Base-by-base conservation (phyloP, 2,888 invertebrate genomes). In the Eucera pruinosa region DNA sequence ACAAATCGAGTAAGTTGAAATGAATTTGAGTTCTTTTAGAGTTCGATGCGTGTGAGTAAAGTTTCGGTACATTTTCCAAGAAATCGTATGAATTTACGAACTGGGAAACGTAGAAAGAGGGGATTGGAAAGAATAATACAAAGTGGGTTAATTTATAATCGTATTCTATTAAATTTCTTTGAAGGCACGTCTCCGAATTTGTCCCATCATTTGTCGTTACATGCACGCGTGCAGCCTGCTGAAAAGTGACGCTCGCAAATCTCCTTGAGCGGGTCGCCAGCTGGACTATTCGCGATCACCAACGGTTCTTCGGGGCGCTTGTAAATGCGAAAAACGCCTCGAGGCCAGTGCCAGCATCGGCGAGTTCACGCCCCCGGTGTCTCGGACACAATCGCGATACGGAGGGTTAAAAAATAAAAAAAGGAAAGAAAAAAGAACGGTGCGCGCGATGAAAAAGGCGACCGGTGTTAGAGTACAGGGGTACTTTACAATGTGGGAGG, bases 401-500 rank as follows among this genome's bases (percentile, higher is more conserved):
- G 76, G 68, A 52, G 80, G 65, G 71, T 55, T 36, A 13, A 45
- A 55, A 50, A 52, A 61, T 20, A 52, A 47, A 50, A 60, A 65
- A 65, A 67, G 60, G 61, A 60, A 57, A 66, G 66, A 67, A 78
- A 66, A 69, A 64, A 84, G 48, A 45, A 61, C 47, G 45, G 39
- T 57, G 41, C 33, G 60, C 78, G 80, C 77, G 72, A 68, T 79
- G 86, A 85, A 87, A 87, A 87, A 82, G 84, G 76, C 66, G 79
- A 78, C 83, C 85, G 82, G 78, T 76, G 78, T 64, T 61, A 43
- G 57, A 47, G 73, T 43, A 73, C 65, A 52, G 83, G 84, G 83
- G 82, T 84, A 81, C 86, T 84, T 83, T 81, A 87, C 88, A 89
- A 89, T 87, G 89, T 87, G 87, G 86, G 88, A 89, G 88, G 88